Evolutionary conservation across 2,113 vertebrate genomes (phyloP).

Genomic region (Protomyctophum bolini): DNA sequence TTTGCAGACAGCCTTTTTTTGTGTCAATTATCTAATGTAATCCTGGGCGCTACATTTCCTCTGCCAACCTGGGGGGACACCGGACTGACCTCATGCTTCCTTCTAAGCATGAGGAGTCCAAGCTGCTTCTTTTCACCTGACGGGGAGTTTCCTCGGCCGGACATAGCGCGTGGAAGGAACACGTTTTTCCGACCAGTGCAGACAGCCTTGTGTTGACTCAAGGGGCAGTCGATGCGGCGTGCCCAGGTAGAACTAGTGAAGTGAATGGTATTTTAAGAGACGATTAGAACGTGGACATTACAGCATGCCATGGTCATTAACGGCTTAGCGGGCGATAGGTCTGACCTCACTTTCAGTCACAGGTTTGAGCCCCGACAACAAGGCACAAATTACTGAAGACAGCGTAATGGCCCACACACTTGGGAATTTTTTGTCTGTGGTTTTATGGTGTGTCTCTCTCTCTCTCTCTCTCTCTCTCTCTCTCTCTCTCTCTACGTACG

Average conservation of each 20-base stretch:
- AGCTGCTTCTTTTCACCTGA: too few relatives aligned
- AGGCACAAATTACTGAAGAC: slow-evolving; percentile 40
- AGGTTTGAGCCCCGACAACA: slow-evolving; percentile 17
- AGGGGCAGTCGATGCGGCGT: slow-evolving; percentile 5
- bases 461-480: too few relatives aligned
- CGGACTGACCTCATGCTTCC: too few relatives aligned
- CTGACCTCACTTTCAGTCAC: slow-evolving; percentile 35
- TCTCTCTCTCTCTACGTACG: too few relatives aligned
- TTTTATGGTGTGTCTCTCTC: slow-evolving; percentile 26
- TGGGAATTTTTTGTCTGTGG: slow-evolving; percentile 25
- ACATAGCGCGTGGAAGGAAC: too few relatives aligned
- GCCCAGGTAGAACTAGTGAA: slow-evolving; percentile 10
- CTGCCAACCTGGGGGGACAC: too few relatives aligned
- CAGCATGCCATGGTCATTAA: slow-evolving; percentile 38
- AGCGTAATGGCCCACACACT: slow-evolving; percentile 26
- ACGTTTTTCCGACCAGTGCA: too few relatives aligned
- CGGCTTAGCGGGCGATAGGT: slow-evolving; percentile 21
- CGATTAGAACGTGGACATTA: slow-evolving; percentile 22
- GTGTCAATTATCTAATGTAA: too few relatives aligned
- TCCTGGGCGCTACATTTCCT: too few relatives aligned
- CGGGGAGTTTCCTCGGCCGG: too few relatives aligned
- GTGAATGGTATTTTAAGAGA: slow-evolving; percentile 30
- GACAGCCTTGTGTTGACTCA: slow-evolving; percentile 18
- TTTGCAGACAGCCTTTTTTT: slow-evolving; percentile 16
- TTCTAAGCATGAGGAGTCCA: too few relatives aligned